phyloP scores from a whole-genome alignment of 1,140 invertebrate species.

The Hyphantria cunea region DNA sequence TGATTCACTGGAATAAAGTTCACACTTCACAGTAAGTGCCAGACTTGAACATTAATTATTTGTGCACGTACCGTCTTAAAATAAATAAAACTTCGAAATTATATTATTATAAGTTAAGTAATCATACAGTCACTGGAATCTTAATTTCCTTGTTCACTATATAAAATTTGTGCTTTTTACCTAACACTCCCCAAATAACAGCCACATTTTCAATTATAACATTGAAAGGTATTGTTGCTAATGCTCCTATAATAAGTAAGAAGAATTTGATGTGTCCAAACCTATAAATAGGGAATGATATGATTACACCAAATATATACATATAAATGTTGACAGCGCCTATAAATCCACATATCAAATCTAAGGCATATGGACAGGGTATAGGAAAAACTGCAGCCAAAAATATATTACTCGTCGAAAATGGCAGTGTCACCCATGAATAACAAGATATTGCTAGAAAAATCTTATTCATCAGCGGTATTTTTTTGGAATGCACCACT shows the following conservation, averaged over 20 bases:
- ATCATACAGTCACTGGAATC: conserved; percentile 82
- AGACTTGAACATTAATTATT: conserved; percentile 54
- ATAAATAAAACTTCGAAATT: conserved; percentile 42
- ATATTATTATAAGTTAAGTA: conserved; percentile 23
- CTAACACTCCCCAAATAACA: conserved; percentile 95
- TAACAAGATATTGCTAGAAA: conserved; percentile 95
- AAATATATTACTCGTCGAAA: conserved; percentile 94
- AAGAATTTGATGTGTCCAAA: conserved; percentile 91
- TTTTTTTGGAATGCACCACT: conserved; percentile 94
- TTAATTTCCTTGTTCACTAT: conserved; percentile 95
- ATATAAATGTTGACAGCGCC: conserved; percentile 97
- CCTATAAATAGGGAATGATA: conserved; percentile 95
- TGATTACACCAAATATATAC: conserved; percentile 97
- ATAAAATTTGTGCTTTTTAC: conserved; percentile 97
- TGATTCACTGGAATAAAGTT: conserved; percentile 28
- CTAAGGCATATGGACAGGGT: conserved; percentile 90
- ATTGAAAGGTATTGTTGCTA: conserved; percentile 95
- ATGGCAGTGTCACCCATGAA: conserved; percentile 97
- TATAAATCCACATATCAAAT: conserved; percentile 94
- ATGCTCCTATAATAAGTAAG: conserved; percentile 91
- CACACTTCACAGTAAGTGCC: conserved; percentile 38
- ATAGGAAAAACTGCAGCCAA: conserved; percentile 93
- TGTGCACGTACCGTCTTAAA: conserved; percentile 55
- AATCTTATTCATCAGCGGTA: conserved; percentile 92
- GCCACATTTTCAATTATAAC: conserved; percentile 96